Base-by-base conservation (phyloP, 2,113 vertebrate genomes). In the Aspidoscelis tigris region DNA sequence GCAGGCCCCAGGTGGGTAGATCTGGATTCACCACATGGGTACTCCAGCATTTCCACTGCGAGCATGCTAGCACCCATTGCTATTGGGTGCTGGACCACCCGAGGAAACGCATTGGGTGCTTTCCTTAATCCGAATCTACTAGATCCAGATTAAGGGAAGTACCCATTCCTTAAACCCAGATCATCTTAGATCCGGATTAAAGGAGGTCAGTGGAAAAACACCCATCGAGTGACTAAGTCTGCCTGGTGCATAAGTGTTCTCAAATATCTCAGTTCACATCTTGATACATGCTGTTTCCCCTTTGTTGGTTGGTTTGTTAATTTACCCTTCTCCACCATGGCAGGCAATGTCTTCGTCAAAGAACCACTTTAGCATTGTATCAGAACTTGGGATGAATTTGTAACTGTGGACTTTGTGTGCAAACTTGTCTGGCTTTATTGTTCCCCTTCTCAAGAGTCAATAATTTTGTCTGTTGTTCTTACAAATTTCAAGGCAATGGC, bases 401-500 rank as follows among this genome's bases (percentile, higher is more conserved):
- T 33, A 33, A 33, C 33, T 33, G 33, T 55, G 16, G 50, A 20
- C 3, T 74, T 16, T 53, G 66, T 73, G 39, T 72, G 68, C 69
- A 12, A 33, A 14, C 18, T 16, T 3, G 8, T 64, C 4, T 43
- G 4, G 9, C 82, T 61, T 1, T 0, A 0, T 18, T 61, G 58
- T 18, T 61, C 58, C 18, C 4, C 58, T 61, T 16, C 58, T 61
- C 58, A 61, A 16, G 58, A 16, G 18, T 61, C 58, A 61, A 50
- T 50, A 50, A 50, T 50, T 58, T 81, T 44, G 33, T 0, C 5
- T 70, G 22, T 50, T 2, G 12, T 20, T 44, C n/a, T 64, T 82
- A 74, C 71, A 33, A 41, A 24, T 82, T 82, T 65, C 66, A 24
- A 75, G 7, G 43, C 24, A 82, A 50, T 24, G 3, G 68, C 33